Conservation (phyloP, 2,888 invertebrate species). For the Seira musarum region DNA sequence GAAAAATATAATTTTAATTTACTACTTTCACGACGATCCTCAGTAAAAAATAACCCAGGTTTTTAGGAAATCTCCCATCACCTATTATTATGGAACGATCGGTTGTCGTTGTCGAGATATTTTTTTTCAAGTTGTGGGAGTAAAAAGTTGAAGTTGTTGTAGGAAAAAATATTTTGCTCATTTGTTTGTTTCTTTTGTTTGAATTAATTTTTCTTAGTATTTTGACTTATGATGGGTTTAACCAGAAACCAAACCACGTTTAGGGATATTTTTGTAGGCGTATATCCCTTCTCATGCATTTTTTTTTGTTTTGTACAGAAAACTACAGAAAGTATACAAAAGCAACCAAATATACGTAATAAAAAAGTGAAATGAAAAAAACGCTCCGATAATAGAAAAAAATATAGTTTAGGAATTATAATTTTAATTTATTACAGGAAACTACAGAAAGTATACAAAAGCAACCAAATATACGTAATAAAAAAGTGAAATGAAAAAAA, state of each 20-base stretch:
- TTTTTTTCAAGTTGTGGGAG: no score
- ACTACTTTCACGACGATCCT: no score
- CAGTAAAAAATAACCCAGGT: no score
- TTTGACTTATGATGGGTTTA: no score
- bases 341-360: conserved; percentile 54
- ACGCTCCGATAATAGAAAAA: not conserved
- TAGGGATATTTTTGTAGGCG: not conserved
- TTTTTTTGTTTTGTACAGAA: not conserved
- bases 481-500: conserved; percentile 38
- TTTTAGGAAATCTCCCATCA: no score
- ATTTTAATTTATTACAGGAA: not conserved
- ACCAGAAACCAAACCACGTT: not conserved
- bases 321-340: conserved; percentile 44
- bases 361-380: conserved; percentile 38
- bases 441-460: not conserved
- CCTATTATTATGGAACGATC: no score
- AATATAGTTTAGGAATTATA: not conserved
- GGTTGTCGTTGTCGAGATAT: no score
- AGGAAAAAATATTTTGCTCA: not conserved
- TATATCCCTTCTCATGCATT: not conserved
- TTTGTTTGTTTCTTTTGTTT: not conserved
- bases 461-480: conserved; percentile 51
- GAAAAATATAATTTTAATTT: no score
- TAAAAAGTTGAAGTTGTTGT: not conserved
- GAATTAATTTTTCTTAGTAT: not conserved